phyloP scores from a whole-genome alignment of 2,888 invertebrate species.

The Hydrotaea cyrtoneurina region DNA sequence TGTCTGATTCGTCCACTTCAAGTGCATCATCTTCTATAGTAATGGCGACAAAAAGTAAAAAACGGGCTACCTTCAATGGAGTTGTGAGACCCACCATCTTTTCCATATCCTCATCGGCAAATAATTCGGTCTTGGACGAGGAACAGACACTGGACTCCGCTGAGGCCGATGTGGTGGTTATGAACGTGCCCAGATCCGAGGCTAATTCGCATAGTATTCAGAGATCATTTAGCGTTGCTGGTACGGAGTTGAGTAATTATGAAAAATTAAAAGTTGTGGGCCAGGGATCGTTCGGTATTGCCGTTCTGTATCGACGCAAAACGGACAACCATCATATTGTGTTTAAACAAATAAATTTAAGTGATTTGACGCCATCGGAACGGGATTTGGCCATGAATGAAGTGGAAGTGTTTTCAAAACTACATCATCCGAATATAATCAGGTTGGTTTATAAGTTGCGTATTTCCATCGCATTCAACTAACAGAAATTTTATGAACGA shows the following conservation, averaged over 20 bases:
- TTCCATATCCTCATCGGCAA: conserved; percentile 73
- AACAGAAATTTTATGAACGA: too few species aligned
- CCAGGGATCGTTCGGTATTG: conserved; percentile 86
- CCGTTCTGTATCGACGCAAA: conserved; percentile 85
- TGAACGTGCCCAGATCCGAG: conserved; percentile 32
- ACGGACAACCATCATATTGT: conserved; percentile 85
- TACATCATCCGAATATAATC: conserved; percentile 89
- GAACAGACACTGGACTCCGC: conserved; percentile 39
- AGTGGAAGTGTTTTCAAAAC: conserved; percentile 85
- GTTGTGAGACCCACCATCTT: conserved; percentile 72
- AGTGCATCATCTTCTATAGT: conserved; percentile 73
- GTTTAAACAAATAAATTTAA: conserved; percentile 88
- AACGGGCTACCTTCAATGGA: conserved; percentile 68
- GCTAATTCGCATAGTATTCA: conserved; percentile 37
- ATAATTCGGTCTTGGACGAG: conserved; percentile 23
- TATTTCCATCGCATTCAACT: too few species aligned
- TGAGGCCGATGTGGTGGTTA: conserved; percentile 43
- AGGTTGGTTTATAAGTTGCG: conserved; percentile 75
- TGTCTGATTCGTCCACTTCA: conserved; percentile 75
- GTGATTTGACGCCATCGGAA: conserved; percentile 85
- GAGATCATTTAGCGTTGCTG: conserved; percentile 70
- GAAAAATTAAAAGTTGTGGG: conserved; percentile 79
- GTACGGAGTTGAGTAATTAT: conserved; percentile 77
- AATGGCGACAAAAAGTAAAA: conserved; percentile 66
- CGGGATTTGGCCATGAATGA: conserved; percentile 86